These are phyloP conservation scores for Trochalopteron elliotii DNA, from an alignment of 2,113 vertebrate genomes.

Conservation along the genomic window DNA sequence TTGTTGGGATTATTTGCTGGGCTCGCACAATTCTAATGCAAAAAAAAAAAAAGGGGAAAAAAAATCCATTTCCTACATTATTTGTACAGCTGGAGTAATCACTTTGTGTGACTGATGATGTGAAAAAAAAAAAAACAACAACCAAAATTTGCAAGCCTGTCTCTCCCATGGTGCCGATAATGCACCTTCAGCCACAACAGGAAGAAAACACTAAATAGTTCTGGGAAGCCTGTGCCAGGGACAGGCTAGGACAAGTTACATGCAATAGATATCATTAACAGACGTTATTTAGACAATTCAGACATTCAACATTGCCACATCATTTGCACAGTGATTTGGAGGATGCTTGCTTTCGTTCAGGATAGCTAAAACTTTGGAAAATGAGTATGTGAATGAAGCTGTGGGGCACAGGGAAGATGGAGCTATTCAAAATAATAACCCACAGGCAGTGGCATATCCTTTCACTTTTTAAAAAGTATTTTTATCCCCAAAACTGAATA, in stretches of 20 bases:
- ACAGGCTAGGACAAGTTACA: background rate
- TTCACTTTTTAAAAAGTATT: background rate
- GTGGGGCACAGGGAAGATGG: background rate
- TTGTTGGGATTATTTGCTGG: constrained; percentile 79
- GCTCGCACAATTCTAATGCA: constrained; percentile 76
- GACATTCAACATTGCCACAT: background rate
- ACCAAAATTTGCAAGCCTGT: background rate
- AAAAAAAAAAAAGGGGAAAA: constrained; percentile 70
- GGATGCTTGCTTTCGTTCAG: background rate
- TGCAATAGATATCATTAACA: background rate
- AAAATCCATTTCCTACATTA: constrained; percentile 77
- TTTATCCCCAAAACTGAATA: background rate
- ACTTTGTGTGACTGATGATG: constrained; percentile 23
- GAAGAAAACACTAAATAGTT: constrained; percentile 17
- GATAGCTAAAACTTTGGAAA: background rate
- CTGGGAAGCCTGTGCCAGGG: constrained; percentile 35
- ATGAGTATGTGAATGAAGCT: background rate
- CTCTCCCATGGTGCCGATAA: constrained; percentile 11
- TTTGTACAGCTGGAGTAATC: constrained; percentile 82
- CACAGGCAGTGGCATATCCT: background rate
- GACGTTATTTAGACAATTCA: constrained; percentile 6
- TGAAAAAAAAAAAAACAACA: background rate
- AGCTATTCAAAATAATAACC: background rate
- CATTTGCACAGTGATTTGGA: background rate
- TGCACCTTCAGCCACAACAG: background rate